Conservation (phyloP, 2,113 vertebrate species). For the Onychorhynchus coronatus region DNA sequence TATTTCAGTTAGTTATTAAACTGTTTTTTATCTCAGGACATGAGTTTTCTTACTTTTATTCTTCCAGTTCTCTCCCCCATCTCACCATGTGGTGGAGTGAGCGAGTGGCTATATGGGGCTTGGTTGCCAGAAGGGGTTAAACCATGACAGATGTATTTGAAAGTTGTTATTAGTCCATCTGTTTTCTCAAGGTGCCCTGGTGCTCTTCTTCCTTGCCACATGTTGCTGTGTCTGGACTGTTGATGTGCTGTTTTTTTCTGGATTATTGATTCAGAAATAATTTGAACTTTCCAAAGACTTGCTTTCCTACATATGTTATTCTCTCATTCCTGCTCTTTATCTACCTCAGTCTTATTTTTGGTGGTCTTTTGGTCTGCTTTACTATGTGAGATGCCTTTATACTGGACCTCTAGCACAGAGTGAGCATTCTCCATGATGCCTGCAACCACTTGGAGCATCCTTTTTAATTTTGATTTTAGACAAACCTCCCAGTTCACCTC, state of each 20-base stretch:
- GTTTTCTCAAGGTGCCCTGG: neutral
- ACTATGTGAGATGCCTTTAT: neutral
- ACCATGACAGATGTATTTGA: neutral
- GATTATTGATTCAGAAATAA: neutral
- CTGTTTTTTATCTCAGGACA: neutral
- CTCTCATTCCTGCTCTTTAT: neutral
- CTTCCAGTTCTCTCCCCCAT: neutral
- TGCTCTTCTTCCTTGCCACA: neutral
- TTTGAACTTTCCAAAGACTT: neutral
- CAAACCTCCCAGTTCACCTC: neutral
- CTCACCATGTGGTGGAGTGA: fast-evolving
- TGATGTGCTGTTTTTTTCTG: neutral
- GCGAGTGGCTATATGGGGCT: fast-evolving
- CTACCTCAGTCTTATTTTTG: neutral
- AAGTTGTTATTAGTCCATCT: neutral
- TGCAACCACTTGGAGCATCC: neutral
- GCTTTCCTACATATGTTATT: neutral
- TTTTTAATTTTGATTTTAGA: neutral
- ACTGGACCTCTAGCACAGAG: neutral
- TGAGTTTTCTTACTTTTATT: neutral
- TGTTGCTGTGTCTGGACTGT: neutral
- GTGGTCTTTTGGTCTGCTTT: neutral
- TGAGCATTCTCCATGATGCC: neutral
- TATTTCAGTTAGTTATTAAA: neutral
- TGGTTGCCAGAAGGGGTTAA: neutral